Evolutionary conservation across 2,888 invertebrate genomes (phyloP), one percentile per base, ranked within the genome.

Genomic region (Limenitis camilla): DNA sequence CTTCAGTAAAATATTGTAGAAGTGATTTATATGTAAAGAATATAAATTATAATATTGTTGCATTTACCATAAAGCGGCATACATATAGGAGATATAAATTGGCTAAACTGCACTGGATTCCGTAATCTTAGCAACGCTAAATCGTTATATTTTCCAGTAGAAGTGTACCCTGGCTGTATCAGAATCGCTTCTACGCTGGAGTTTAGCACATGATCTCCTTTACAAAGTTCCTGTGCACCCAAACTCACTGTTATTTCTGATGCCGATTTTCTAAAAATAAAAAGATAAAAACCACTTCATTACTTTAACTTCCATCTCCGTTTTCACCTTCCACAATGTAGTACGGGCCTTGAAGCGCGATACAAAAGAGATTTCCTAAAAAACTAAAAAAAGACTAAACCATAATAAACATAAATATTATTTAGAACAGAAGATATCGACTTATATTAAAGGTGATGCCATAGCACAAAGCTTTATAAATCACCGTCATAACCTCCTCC

Each of bases 71-170:
- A 78, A 52, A 80, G 71, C 3, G 91, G 89, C 59, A 92, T 66
- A 58, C 90, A 90, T 48, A 92, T 88, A 0, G 92, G 91, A 1
- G 85, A 76, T 41, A 91, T 83, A 30, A 81, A 74, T 53, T 73
- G 79, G 57, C 85, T 89, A 55, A 90, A 88, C 52, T 74, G 72
- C 7, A 87, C 78, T 2, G 87, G 82, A 7, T 88, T 82, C 56
- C 83, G 81, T 11, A 92, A 66, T 45, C 83, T 80, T 32, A 92
- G 63, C 6, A 92, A 65, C 0, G 91, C 91, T 7, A 91, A 75
- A 69, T 92, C 91, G 60, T 91, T 88, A 28, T 89, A 86, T 52
- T 78, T 75, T 40, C 84, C 87, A 2, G 74, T 74, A 1, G 78
- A 69, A 58, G 81, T 87, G 63, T 88, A 92, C 9, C 88, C 87